A percentile compares a stretch with the other conserved stretches of the same genome.
Conservation (phyloP, 30 jellyfish, hydroid and myxozoan species). For the Aurelia aurita region DNA sequence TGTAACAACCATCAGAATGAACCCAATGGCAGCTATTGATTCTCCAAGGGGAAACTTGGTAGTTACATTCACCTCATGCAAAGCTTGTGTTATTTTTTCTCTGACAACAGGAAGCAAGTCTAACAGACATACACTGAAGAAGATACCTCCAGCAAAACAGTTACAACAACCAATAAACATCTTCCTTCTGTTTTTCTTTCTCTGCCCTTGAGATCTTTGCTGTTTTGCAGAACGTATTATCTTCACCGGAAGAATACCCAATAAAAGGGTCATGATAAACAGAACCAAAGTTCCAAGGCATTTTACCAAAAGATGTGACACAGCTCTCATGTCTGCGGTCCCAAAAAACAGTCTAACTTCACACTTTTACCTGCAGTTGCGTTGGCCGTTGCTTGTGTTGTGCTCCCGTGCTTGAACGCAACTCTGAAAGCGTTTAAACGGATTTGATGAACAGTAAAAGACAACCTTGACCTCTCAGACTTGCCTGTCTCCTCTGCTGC, state of each 20-base stretch:
- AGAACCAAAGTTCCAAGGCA: slow-evolving; percentile 71
- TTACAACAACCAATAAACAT: slow-evolving; percentile 78
- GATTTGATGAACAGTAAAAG: too few relatives aligned
- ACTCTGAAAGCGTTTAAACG: too few relatives aligned
- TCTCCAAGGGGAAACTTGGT: slow-evolving; percentile 92
- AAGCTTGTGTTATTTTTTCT: slow-evolving; percentile 62
- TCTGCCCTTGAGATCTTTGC: neutral
- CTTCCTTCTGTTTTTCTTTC: slow-evolving; percentile 23
- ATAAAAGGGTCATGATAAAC: slow-evolving; percentile 61
- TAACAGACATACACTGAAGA: slow-evolving; percentile 87
- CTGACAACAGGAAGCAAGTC: slow-evolving; percentile 89
- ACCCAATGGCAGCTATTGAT: slow-evolving; percentile 81
- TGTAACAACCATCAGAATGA: slow-evolving; percentile 75
- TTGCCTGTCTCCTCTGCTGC: too few relatives aligned
- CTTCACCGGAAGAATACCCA: slow-evolving; percentile 82
- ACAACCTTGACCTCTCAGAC: too few relatives aligned
- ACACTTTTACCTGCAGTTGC: too few relatives aligned
- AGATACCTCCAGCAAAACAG: slow-evolving; percentile 97
- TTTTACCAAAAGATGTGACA: slow-evolving; percentile 72
- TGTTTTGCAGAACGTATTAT: slow-evolving; percentile 27
- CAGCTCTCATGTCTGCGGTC: slow-evolving; percentile 29
- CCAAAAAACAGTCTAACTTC: too few relatives aligned
- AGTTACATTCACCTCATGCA: slow-evolving; percentile 50
- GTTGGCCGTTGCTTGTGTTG: too few relatives aligned
- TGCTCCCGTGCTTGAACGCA: too few relatives aligned